phyloP scores from a whole-genome alignment of 53 echinoderm and acorn worm species.

The Patiria pectinifera region DNA sequence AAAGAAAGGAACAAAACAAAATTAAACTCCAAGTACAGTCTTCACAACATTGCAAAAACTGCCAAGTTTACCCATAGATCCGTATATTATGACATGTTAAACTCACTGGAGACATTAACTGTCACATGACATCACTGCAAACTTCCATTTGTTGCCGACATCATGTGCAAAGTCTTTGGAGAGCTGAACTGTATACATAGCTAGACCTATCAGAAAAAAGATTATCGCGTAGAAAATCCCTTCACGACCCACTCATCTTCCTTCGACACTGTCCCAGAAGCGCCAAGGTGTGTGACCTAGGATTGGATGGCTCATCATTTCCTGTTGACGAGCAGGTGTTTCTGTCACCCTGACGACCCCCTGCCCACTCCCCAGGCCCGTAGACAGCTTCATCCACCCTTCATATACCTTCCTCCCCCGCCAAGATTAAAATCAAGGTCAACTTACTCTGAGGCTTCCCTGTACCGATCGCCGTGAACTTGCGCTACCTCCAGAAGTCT shows the following conservation, averaged over 20 bases:
- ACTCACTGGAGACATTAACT: too few relatives aligned
- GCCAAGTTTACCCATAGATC: too few relatives aligned
- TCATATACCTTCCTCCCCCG: background rate
- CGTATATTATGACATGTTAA: too few relatives aligned
- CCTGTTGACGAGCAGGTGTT: conserved; percentile 52
- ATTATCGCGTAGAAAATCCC: too few relatives aligned
- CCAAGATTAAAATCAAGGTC: conserved; percentile 10
- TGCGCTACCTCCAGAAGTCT: background rate
- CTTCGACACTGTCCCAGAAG: conserved; percentile 47
- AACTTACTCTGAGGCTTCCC: background rate
- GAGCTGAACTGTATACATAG: too few relatives aligned
- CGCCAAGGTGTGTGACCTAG: conserved; percentile 30
- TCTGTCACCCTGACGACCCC: background rate
- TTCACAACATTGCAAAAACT: too few relatives aligned
- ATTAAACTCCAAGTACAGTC: too few relatives aligned
- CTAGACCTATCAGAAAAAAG: too few relatives aligned
- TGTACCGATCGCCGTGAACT: background rate
- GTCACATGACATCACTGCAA: too few relatives aligned
- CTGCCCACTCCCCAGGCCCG: background rate
- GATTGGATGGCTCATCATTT: conserved; percentile 40
- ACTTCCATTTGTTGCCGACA: too few relatives aligned
- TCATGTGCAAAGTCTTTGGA: too few relatives aligned
- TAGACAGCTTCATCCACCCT: background rate
- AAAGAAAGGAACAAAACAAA: too few relatives aligned
- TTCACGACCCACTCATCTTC: conserved; percentile 1